Evolutionary conservation across 1,140 invertebrate genomes (phyloP), one percentile per base, ranked within the genome.

Genomic region (Ceratina calcarata): DNA sequence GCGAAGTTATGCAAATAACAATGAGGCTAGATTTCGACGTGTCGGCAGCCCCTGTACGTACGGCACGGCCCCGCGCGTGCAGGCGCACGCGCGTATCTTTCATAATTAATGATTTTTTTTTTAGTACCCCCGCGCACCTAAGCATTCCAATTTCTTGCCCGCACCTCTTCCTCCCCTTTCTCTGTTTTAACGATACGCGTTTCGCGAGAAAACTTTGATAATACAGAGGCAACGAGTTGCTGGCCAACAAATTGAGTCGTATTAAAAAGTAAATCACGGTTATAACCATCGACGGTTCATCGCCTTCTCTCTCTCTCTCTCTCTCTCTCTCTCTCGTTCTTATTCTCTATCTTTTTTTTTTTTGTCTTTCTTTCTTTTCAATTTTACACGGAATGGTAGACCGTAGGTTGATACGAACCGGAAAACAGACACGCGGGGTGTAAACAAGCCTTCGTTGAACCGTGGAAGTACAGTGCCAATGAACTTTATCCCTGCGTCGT

Each of bases 401-500:
- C 7, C 49, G 49, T 51, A 51, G 49, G 49, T 51, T n/a, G n/a
- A n/a, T n/a, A n/a, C n/a, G n/a, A n/a, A n/a, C n/a, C 24, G 12
- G 57, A 27, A 69, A 77, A 69, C 66, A 62, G 75, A 62, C 55
- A 62, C 20, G 16, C n/a, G 20, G 1, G 10, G 60, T 3, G 61
- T 64, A 57, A 78, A 57, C 76, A 71, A 58, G 37, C 2, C 67
- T 57, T 2, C 57, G 80, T 58, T 78, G 69, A 85, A 71, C 49
- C 55, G 45, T 24, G 32, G 51, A n/a, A 45, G 57, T n/a, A 3
- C 74, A 3, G n/a, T 76, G 83, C 73, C 84, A 75, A 82, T 73
- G 84, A 78, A 73, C 74, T 55, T 71, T 78, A 72, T 66, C 62
- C 64, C 32, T 57, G 71, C 79, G 79, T 79, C 75, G 84, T 76